These are phyloP conservation scores for Procambarus clarkii DNA, from an alignment of 1,140 invertebrate genomes.

Conservation along the genomic window DNA sequence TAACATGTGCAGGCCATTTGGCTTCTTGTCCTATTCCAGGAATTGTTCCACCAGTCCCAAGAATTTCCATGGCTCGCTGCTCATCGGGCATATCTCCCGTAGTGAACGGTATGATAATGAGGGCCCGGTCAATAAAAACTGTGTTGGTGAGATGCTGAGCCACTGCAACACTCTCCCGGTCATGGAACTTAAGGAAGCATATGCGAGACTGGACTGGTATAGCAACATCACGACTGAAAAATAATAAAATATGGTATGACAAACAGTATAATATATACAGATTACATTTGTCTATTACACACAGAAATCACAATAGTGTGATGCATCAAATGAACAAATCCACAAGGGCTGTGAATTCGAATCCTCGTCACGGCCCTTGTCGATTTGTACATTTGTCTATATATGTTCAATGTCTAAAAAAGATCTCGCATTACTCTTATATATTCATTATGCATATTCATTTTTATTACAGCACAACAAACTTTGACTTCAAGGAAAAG, in stretches of 20 bases:
- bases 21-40: conserved; percentile 86
- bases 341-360: no score
- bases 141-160: conserved; percentile 99
- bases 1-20: conserved; percentile 90
- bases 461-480: no score
- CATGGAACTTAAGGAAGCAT: conserved; percentile 97
- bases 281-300: no score
- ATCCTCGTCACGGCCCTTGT: no score
- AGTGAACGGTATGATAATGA: conserved; percentile 94
- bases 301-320: no score
- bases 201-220: conserved; percentile 92
- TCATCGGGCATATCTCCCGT: conserved; percentile 94
- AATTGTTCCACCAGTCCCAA: conserved; percentile 89
- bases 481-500: no score
- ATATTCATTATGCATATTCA: no score
- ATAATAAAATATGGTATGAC: neutral
- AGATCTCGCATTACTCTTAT: no score
- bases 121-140: conserved; percentile 97
- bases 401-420: no score
- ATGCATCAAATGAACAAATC: no score
- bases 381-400: no score
- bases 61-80: conserved; percentile 91
- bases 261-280: neutral
- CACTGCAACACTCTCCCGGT: conserved; percentile 88
- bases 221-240: conserved; percentile 83